Conservation (phyloP, 2,797 vertebrate species). For the Apogon talboti region DNA sequence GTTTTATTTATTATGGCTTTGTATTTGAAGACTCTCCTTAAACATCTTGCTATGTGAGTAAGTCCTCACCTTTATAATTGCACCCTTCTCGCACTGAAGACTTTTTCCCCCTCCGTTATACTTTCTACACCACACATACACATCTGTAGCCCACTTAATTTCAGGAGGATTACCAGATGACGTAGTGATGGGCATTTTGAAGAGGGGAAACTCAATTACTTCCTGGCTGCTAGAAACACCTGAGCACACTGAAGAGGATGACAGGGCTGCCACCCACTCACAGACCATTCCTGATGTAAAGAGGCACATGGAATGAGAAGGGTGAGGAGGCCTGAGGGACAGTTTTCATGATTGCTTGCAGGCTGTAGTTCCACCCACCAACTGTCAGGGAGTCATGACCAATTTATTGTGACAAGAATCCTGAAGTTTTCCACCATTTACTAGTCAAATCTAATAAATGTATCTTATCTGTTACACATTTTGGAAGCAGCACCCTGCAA, state of each 20-base stretch:
- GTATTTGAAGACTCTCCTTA: no score
- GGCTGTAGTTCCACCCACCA: conserved; percentile 34
- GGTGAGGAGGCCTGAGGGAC: conserved; percentile 38
- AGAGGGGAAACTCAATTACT: conserved; percentile 80
- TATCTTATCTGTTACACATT: conserved; percentile 21
- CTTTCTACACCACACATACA: conserved; percentile 33
- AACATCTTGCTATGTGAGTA: conserved; percentile 18
- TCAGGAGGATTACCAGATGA: conserved; percentile 73
- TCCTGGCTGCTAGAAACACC: conserved; percentile 75
- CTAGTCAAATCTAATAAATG: conserved; percentile 38
- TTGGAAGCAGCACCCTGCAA: conserved; percentile 19
- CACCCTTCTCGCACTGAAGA: conserved; percentile 8
- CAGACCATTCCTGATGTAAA: conserved; percentile 53
- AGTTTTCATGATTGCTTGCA: conserved; percentile 35
- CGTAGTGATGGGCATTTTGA: conserved; percentile 64
- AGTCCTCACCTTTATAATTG: conserved; percentile 41
- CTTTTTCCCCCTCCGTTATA: conserved; percentile 17
- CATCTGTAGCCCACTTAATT: conserved; percentile 71
- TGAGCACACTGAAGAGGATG: conserved; percentile 71
- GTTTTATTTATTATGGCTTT: background rate
- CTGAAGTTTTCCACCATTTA: conserved; percentile 15
- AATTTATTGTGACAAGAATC: conserved; percentile 32
- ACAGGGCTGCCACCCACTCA: conserved; percentile 62
- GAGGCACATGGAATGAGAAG: conserved; percentile 25
- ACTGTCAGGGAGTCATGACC: conserved; percentile 30